These are phyloP conservation scores for Conops quadrifasciatus DNA, from an alignment of 2,888 invertebrate genomes.

Conservation along the genomic window DNA sequence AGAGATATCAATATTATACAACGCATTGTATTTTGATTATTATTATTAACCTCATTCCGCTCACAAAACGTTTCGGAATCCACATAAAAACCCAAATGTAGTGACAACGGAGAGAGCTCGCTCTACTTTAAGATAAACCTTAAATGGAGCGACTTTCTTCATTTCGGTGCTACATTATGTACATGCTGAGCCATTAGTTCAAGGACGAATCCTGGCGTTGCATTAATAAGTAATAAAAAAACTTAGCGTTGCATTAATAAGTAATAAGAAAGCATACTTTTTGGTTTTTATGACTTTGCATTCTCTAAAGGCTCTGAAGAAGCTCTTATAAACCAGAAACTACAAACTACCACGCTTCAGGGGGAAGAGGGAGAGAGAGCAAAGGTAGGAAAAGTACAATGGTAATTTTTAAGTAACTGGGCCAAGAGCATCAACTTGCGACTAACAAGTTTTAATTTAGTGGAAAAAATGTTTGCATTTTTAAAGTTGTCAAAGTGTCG, in stretches of 20 bases:
- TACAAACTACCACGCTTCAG: neutral
- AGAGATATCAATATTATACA: conserved; percentile 2
- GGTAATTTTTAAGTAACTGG: neutral
- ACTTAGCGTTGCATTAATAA: neutral
- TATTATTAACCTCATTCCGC: no score
- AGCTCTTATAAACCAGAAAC: neutral
- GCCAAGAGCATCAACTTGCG: neutral
- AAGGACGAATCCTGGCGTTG: conserved; percentile 1
- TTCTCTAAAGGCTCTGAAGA: neutral
- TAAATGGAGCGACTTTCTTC: neutral
- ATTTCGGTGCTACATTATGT: neutral
- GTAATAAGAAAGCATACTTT: neutral
- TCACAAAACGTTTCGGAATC: no score
- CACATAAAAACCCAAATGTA: no score
- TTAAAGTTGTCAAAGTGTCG: no score
- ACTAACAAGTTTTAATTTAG: neutral
- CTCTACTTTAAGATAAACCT: neutral
- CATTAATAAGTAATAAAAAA: conserved; percentile 14
- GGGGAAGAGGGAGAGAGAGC: neutral
- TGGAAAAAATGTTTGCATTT: no score
- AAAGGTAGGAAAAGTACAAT: neutral
- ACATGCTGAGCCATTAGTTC: neutral
- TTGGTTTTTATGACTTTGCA: neutral
- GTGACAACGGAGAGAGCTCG: no score
- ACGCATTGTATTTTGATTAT: neutral